Base-by-base conservation (phyloP, 2,888 invertebrate species). In the Troides oblongomaculatus region DNA sequence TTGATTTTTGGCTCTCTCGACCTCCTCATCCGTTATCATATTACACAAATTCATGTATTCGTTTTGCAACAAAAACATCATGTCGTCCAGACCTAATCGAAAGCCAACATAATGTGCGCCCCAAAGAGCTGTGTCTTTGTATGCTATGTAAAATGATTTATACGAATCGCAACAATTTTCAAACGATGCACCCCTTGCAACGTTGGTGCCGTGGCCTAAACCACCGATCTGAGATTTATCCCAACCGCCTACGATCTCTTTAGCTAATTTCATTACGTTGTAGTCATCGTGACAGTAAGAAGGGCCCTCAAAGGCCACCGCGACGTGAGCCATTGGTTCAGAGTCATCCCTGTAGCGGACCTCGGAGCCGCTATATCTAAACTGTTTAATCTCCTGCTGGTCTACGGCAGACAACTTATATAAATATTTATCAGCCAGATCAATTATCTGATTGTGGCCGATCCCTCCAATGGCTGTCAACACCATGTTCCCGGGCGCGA, bases 41-140 rank as follows among this genome's bases (percentile, higher is more conserved):
- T 95, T 95, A 84, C 98, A 97, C 66, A 99, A 85, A 71, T 96
- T 94, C 96, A 98, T 97, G 95, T 97, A 97, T 84, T 97, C 96
- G 30, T 92, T 87, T 84, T 96, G 96, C 36, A 97, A 89, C 73
- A 95, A 93, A 81, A 86, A 94, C 56, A 96, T 81, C 95, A 97
- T 95, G 74, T 95, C 93, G 77, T 95, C 95, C 71, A 94, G 90
- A 73, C 94, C 92, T 79, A 96, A 78, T 8, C 94, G 94, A 73
- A 95, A 95, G 66, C 95, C 95, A 1, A 97, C 95, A 76, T 96
- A 97, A 83, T 98, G 97, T 53, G 97, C 94, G 17, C 98, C 98
- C 97, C 99, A 99, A 2, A 99, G 93, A 18, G 99, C 99, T 18
- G 99, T 99, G 83, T 99, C 99, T 83, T 97, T 98, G 91, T 99